Evolutionary conservation across 2,113 vertebrate species (phyloP).

Genomic region (Lycocorax pyrrhopterus): DNA sequence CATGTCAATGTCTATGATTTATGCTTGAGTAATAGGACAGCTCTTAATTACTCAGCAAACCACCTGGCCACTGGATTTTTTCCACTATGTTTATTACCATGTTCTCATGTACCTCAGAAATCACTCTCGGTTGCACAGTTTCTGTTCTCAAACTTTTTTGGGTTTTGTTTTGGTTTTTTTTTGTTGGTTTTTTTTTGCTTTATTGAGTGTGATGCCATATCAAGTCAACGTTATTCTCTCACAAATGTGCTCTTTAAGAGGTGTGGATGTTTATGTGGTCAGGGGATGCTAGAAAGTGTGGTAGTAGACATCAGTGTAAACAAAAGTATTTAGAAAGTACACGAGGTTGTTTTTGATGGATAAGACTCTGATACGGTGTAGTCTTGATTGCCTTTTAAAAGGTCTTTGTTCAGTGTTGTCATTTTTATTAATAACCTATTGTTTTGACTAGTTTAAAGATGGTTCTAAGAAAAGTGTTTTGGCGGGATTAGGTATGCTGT

Average conservation of each 20-base stretch:
- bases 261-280: conserved; percentile 76
- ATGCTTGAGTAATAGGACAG: not conserved
- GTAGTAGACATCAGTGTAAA: conserved; percentile 65
- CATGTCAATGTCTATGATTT: not conserved
- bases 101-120: conserved; percentile 90
- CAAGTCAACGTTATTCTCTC: conserved; percentile 79
- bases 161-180: not conserved
- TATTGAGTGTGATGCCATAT: conserved; percentile 89
- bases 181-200: conserved; percentile 73
- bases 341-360: conserved; percentile 51
- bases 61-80: conserved; percentile 68
- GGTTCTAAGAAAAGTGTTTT: conserved; percentile 78
- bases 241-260: conserved; percentile 76
- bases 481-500: conserved; percentile 77
- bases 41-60: conserved; percentile 41
- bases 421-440: conserved; percentile 75
- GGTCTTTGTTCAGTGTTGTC: conserved; percentile 76
- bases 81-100: conserved; percentile 82
- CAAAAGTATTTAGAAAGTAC: conserved; percentile 67
- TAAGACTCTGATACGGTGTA: conserved; percentile 58
- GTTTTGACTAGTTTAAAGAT: conserved; percentile 75
- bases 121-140: conserved; percentile 88
- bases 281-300: conserved; percentile 71
- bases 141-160: conserved; percentile 76
- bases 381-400: conserved; percentile 67